Base-by-base conservation (phyloP, 2,113 vertebrate species). In the Cepphus grylle region DNA sequence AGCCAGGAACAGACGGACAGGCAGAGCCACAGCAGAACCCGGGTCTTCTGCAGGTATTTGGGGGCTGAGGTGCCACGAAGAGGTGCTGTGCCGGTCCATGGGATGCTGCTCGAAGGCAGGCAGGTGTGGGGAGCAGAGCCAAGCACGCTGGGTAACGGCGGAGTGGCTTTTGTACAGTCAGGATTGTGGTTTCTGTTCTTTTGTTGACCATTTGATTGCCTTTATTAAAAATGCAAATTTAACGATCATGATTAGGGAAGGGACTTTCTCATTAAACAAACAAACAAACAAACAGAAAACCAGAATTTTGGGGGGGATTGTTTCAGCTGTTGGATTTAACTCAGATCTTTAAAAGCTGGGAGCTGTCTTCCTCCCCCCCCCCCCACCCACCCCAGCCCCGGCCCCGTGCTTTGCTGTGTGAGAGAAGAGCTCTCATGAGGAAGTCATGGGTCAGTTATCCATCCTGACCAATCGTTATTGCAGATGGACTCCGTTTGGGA, bases 71-170 rank as follows among this genome's bases (percentile, higher is more conserved):
- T 23, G 49, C 8, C 23, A 2, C 1, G 2, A 5, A 23, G 21
- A 29, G 21, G 30, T 27, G 52, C 69, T 1, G 17, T 23, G 34
- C 30, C 12, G 3, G 2, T 2, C 49, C 10, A 0, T 13, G 34
- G 56, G 66, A 4, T 7, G 25, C 50, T 3, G 8, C 76, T 38
- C 18, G 3, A 12, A 52, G 52, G 17, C 32, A 19, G 45, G 38
- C 36, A 30, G 25, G 53, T 14, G 5, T 4, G 6, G 21, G 27
- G 34, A 47, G 43, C 15, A 27, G 38, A 27, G 45, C 1, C 4
- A n/a, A 17, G 49, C 38, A 6, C 2, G 12, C 18, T 1, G 3
- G 15, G n/a, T 17, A 10, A 14, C 15, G 9, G 18, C 12, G 1
- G 36, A 15, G 32, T 4, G 38, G 38, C n/a, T 83, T 63, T 38